Evolutionary conservation across 2,797 vertebrate genomes (phyloP).

Genomic region (Forpus xanthops): DNA sequence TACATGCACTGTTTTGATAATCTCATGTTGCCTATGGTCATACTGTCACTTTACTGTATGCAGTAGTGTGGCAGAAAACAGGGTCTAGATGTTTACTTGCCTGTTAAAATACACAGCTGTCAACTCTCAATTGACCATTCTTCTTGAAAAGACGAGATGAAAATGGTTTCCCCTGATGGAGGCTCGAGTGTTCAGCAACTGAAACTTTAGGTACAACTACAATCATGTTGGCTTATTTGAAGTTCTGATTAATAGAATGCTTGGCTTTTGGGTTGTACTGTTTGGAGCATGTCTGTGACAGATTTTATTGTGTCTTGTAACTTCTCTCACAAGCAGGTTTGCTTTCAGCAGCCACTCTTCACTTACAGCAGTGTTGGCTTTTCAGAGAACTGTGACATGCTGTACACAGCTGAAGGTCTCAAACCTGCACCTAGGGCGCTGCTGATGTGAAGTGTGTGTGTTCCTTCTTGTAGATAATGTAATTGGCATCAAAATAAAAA

Average conservation of each 20-base stretch:
- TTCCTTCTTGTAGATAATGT: background rate
- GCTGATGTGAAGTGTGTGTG: background rate
- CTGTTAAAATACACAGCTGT: slow-evolving; percentile 54
- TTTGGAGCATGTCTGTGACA: slow-evolving; percentile 49
- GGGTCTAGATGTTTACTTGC: slow-evolving; percentile 28
- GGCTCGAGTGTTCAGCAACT: slow-evolving; percentile 15
- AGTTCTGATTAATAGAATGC: slow-evolving; percentile 30
- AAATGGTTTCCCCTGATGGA: background rate
- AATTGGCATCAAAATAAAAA: slow-evolving; percentile 9
- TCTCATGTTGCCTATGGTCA: slow-evolving; percentile 6
- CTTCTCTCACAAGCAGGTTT: slow-evolving; percentile 52
- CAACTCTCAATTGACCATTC: slow-evolving; percentile 37
- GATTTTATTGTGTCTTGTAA: slow-evolving; percentile 21
- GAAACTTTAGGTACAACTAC: slow-evolving; percentile 26
- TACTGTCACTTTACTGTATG: slow-evolving; percentile 41
- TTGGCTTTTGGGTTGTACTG: slow-evolving; percentile 43
- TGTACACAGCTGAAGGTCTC: slow-evolving; percentile 27
- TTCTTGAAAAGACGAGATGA: background rate
- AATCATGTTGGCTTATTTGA: background rate
- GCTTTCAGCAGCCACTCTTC: slow-evolving; percentile 56
- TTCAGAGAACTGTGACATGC: background rate
- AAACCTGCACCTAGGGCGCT: slow-evolving; percentile 5
- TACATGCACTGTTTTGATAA: slow-evolving; percentile 24
- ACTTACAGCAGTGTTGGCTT: slow-evolving; percentile 25
- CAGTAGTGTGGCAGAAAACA: slow-evolving; percentile 18